A percentile compares a stretch with the other conserved stretches of the same genome.
These are phyloP conservation scores for Ammodramus savannarum DNA, from an alignment of 2,113 vertebrate genomes.

Conservation along the genomic window DNA sequence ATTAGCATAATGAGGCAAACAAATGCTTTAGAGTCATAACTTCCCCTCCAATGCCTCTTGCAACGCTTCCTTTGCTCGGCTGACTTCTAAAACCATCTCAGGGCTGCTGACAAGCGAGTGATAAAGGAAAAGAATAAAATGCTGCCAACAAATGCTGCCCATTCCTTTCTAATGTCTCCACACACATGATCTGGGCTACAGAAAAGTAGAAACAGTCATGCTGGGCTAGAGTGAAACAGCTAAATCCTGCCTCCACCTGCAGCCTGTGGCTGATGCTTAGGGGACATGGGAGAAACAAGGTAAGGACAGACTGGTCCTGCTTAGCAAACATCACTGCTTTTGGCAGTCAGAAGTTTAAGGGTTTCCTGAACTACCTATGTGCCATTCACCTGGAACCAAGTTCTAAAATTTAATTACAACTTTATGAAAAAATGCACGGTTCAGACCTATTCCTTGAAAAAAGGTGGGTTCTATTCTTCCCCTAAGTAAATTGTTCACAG, in stretches of 20 bases:
- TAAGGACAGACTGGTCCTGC: not conserved
- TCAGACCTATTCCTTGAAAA: not conserved
- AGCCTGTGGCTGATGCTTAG: not conserved
- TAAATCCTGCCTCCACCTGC: not conserved
- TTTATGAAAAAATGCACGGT: not conserved
- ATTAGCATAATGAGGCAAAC: slow-evolving; percentile 28
- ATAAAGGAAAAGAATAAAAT: slow-evolving; percentile 6
- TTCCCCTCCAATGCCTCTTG: not conserved
- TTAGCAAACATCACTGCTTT: not conserved
- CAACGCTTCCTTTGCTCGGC: not conserved
- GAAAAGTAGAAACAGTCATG: not conserved
- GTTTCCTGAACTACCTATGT: not conserved
- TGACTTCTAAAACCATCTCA: not conserved
- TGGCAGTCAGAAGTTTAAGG: not conserved
- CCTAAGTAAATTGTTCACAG: not conserved
- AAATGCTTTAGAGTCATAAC: not conserved
- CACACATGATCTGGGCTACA: not conserved
- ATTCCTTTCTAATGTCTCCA: not conserved
- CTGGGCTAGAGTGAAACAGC: not conserved
- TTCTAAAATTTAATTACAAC: not conserved
- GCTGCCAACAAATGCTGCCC: not conserved
- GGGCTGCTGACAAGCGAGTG: not conserved
- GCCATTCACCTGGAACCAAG: not conserved
- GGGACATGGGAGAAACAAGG: not conserved
- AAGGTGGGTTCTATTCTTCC: not conserved